Conservation (phyloP, 2,113 vertebrate species). For the Mola mola region DNA sequence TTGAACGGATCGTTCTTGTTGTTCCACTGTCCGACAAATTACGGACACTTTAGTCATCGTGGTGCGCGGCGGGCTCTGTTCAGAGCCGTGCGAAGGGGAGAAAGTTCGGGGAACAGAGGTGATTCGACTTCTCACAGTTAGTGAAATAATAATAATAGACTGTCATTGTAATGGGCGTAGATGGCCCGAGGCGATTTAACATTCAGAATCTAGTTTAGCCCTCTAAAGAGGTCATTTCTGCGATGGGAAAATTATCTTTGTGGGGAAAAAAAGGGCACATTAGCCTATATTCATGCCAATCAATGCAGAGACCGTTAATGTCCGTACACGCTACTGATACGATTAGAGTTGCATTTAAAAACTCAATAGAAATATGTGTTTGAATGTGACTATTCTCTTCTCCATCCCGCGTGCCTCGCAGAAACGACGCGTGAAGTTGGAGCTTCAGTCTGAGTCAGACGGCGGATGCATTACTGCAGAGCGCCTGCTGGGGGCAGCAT, state of each 20-base stretch:
- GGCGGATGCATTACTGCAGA: constrained; percentile 21
- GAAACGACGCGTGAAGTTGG: constrained; percentile 16
- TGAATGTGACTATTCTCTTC: constrained; percentile 3
- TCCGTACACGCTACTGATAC: constrained; percentile 25
- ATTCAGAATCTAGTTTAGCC: constrained; percentile 42
- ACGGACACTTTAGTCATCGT: background rate
- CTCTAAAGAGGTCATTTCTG: constrained; percentile 66
- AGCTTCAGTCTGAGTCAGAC: constrained; percentile 20
- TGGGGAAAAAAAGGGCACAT: constrained; percentile 45
- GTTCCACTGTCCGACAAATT: background rate
- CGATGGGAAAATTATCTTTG: too few relatives aligned
- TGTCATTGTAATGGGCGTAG: constrained; percentile 19
- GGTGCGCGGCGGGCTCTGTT: constrained; percentile 2
- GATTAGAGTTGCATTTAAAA: constrained; percentile 23
- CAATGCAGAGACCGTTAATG: constrained; percentile 53
- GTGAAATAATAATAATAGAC: constrained; percentile 30
- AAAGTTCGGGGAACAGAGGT: constrained; percentile 29
- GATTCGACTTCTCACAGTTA: constrained; percentile 33
- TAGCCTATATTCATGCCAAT: constrained; percentile 67
- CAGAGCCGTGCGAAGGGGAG: background rate
- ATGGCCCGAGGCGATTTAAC: constrained; percentile 47
- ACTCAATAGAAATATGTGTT: constrained; percentile 5
- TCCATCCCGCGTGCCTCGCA: background rate
- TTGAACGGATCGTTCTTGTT: background rate
- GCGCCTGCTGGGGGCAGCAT: constrained; percentile 82